These are phyloP conservation scores for Liopterus haemorrhoidalis DNA, from an alignment of 2,888 invertebrate species.

Conservation along the genomic window DNA sequence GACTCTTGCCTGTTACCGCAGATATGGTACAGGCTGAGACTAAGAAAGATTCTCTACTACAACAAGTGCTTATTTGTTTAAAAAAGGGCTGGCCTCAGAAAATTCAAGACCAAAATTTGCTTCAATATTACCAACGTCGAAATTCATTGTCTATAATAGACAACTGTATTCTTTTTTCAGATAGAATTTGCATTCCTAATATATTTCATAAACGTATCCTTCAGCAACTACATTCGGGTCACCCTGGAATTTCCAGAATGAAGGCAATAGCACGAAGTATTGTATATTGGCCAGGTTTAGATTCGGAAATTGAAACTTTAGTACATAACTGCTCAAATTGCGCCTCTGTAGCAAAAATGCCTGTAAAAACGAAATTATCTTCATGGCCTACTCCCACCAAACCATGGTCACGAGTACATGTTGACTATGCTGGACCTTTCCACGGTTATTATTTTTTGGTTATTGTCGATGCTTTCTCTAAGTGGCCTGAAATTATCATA, in stretches of 20 bases:
- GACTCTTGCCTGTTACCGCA: background rate
- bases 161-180: too few relatives aligned
- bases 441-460: slow-evolving; percentile 36
- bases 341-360: slow-evolving; percentile 29
- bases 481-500: too few relatives aligned
- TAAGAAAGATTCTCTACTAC: slow-evolving; percentile 3
- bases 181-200: too few relatives aligned
- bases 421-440: slow-evolving; percentile 43
- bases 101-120: too few relatives aligned
- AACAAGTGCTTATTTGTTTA: too few relatives aligned
- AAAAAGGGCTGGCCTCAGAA: too few relatives aligned
- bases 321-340: too few relatives aligned
- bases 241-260: slow-evolving; percentile 34
- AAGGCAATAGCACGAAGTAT: slow-evolving; percentile 34
- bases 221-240: too few relatives aligned
- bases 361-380: slow-evolving; percentile 28
- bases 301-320: slow-evolving; percentile 31
- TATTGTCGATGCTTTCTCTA: slow-evolving; percentile 40
- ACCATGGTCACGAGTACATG: slow-evolving; percentile 40
- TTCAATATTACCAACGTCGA: too few relatives aligned
- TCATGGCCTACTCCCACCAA: slow-evolving; percentile 30
- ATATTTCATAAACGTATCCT: too few relatives aligned
- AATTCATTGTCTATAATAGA: too few relatives aligned
- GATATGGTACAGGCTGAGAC: background rate
- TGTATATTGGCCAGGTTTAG: slow-evolving; percentile 33